Evolutionary conservation across 2,888 invertebrate genomes (phyloP), one percentile per base, ranked within the genome.

Genomic region (Agonopterix heracliana): DNA sequence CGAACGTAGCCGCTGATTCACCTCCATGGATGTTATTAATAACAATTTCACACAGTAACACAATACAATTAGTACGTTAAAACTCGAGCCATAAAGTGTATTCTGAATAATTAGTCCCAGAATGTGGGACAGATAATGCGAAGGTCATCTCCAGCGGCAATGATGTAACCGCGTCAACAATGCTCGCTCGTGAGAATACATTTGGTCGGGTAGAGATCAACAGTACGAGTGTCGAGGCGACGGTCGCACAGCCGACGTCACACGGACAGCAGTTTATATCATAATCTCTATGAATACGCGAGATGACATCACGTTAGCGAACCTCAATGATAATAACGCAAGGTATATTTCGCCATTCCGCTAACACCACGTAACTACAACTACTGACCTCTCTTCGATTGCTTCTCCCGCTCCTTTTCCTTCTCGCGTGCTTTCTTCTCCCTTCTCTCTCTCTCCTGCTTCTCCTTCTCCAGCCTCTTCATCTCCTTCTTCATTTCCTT

Each of bases 401-500:
- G 83, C 60, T 84, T 85, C 53, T 88, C 85, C 13, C 79, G 75
- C 68, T 89, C 86, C 65, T 80, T 86, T 60, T 88, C 88, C 74
- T 88, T 89, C 60, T 90, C 90, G 51, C 81, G 73, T 47, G 86
- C 85, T 67, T 90, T 90, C 66, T 80, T 89, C 52, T 87, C 87
- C 56, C 84, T 81, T 64, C 86, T 88, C 63, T 89, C 89, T 38
- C 81, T 72, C 61, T 89, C 89, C 59, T 74, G 77, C 63, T 86
- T 81, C 64, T 89, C 89, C 61, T 89, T 90, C 62, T 88, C 88
- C 46, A 88, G 70, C 54, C 82, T 71, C 65, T 83, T 87, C 78
- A 86, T 85, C 57, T 90, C 90, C 64, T 89, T 89, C 68, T 89
- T 89, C 57, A 89, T 62, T 42, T 89, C 90, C 63, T 89, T 89